Conservation (phyloP, 2,888 invertebrate genomes). For the Colletes collaris region DNA sequence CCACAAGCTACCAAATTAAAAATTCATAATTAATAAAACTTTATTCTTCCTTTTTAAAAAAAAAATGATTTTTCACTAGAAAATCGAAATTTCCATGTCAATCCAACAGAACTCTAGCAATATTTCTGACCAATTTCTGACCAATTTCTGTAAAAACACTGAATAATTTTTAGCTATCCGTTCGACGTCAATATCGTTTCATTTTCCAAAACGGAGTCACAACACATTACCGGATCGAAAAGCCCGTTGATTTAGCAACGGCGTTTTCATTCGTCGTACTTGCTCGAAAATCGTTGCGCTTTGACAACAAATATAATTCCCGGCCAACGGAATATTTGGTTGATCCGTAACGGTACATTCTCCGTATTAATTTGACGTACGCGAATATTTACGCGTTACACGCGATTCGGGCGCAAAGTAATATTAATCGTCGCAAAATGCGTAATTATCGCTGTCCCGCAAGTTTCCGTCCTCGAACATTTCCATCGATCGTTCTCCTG, state of each 20-base stretch:
- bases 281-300: not conserved
- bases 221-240: conserved; percentile 2
- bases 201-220: conserved; percentile 4
- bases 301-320: conserved; percentile 8
- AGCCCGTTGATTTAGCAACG: conserved; percentile 3
- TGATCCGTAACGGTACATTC: conserved; percentile 10
- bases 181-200: not conserved
- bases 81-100: too few relatives aligned
- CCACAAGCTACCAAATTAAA: too few relatives aligned
- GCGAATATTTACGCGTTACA: not conserved
- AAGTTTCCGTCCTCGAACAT: conserved; percentile 13
- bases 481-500: conserved; percentile 13
- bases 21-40: too few relatives aligned
- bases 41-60: too few relatives aligned
- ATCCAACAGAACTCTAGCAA: too few relatives aligned
- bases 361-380: conserved; percentile 22
- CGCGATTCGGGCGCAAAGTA: conserved; percentile 27
- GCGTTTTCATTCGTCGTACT: not conserved
- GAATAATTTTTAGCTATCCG: too few relatives aligned
- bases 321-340: not conserved
- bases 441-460: conserved; percentile 23
- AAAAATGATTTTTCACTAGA: too few relatives aligned
- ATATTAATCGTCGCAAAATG: conserved; percentile 30
- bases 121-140: too few relatives aligned
- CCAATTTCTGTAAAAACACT: too few relatives aligned